phyloP scores from a whole-genome alignment of 2,888 invertebrate genomes.

The Xanthorhoe designata region DNA sequence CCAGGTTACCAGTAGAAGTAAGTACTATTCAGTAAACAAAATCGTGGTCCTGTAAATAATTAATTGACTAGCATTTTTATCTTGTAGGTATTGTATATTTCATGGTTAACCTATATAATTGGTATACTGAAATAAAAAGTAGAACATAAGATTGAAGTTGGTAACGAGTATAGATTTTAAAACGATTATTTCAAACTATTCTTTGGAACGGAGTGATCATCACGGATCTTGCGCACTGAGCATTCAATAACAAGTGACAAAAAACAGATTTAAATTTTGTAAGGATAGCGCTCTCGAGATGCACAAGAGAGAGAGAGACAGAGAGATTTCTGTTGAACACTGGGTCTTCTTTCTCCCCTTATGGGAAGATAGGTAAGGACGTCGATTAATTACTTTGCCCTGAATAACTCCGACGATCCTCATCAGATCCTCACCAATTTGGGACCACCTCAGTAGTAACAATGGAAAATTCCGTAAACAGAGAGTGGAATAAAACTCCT shows the following conservation, averaged over 20 bases:
- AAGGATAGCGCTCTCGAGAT: too few relatives aligned
- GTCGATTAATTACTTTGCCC: too few relatives aligned
- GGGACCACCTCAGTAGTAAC: too few relatives aligned
- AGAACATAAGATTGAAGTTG: conserved; percentile 21
- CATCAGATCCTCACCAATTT: too few relatives aligned
- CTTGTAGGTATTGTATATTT: conserved; percentile 60
- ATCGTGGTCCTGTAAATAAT: conserved; percentile 73
- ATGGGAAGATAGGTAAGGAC: too few relatives aligned
- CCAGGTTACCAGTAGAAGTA: conserved; percentile 75
- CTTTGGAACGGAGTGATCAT: background rate
- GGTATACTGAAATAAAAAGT: conserved; percentile 45
- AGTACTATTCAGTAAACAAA: conserved; percentile 48
- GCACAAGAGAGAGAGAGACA: too few relatives aligned
- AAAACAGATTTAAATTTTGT: too few relatives aligned
- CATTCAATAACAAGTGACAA: background rate
- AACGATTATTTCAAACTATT: background rate
- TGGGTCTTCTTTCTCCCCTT: too few relatives aligned
- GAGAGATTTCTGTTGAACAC: too few relatives aligned
- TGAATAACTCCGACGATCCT: too few relatives aligned
- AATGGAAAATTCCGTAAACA: too few relatives aligned
- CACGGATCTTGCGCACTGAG: background rate
- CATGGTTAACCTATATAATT: conserved; percentile 43
- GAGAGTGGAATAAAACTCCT: too few relatives aligned
- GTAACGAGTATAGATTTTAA: background rate
- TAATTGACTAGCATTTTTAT: conserved; percentile 77